Evolutionary conservation across 2,888 invertebrate genomes (phyloP).

Genomic region (Hirtodrosophila cameraria): DNA sequence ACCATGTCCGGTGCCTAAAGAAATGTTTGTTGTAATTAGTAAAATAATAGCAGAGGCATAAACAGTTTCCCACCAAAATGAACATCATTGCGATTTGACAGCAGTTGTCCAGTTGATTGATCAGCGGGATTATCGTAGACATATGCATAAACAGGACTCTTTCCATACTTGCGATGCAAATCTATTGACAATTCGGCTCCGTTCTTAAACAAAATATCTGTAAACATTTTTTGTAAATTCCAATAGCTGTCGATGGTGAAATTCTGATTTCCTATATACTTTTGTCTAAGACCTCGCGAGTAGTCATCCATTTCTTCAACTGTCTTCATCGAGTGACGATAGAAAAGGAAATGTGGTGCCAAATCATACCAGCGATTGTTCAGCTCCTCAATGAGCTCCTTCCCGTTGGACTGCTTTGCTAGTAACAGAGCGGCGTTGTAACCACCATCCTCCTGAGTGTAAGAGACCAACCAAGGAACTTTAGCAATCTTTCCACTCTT

Average conservation of each 20-base stretch:
- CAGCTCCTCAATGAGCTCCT: conserved; percentile 28
- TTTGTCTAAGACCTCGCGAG: conserved; percentile 18
- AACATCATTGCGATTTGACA: conserved; percentile 83
- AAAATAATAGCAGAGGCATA: too few relatives aligned
- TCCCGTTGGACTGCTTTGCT: conserved; percentile 9
- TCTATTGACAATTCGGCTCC: conserved; percentile 87
- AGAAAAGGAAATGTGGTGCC: conserved; percentile 33
- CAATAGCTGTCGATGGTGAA: conserved; percentile 84
- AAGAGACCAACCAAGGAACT: conserved; percentile 89
- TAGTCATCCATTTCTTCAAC: conserved; percentile 19
- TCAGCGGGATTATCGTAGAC: conserved; percentile 84
- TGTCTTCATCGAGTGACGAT: conserved; percentile 15
- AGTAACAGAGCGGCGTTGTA: conserved; percentile 27
- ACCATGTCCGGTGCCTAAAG: conserved; percentile 71
- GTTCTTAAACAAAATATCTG: conserved; percentile 87
- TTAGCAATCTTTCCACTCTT: conserved; percentile 86
- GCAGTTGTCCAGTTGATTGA: conserved; percentile 3
- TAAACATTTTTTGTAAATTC: conserved; percentile 85
- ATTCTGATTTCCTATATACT: conserved; percentile 21
- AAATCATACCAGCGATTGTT: conserved; percentile 31
- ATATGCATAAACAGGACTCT: conserved; percentile 84
- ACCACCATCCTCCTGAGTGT: conserved; percentile 66
- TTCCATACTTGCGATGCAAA: conserved; percentile 19
- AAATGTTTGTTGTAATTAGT: neutral
- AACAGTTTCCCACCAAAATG: conserved; percentile 84